A percentile compares a stretch with the other conserved stretches of the same genome.
Evolutionary conservation across 1,140 invertebrate species (phyloP).

Genomic region (Leptoteleia sp.): DNA sequence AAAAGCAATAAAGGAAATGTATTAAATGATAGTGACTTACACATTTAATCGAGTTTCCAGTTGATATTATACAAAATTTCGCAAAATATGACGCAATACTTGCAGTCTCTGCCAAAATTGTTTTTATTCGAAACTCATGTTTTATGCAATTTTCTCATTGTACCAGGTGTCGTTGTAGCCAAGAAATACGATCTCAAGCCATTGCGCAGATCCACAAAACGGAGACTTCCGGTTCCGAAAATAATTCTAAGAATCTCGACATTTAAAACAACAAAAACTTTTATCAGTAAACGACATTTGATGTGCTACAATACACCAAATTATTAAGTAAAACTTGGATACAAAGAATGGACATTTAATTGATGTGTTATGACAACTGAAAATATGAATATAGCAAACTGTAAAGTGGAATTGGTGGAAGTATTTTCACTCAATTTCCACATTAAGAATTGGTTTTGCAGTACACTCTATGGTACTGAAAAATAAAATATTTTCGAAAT

Average conservation of each 20-base stretch:
- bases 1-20: no score
- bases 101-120: constrained; percentile 63
- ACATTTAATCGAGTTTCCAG: constrained; percentile 30
- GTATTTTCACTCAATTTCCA: no score
- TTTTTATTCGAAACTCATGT: constrained; percentile 56
- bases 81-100: constrained; percentile 63
- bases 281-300: constrained; percentile 21
- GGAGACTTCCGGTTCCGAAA: constrained; percentile 58
- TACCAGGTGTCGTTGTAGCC: constrained; percentile 52
- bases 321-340: no score
- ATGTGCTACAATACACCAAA: no score
- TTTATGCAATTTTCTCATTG: constrained; percentile 73
- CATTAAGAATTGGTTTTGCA: no score
- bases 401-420: no score
- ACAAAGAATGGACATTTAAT: no score
- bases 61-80: constrained; percentile 44
- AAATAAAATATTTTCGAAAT: no score
- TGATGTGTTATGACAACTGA: no score
- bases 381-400: no score
- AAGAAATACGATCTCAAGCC: constrained; percentile 39
- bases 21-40: not conserved
- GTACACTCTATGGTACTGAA: no score
- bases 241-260: constrained; percentile 54
- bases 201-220: constrained; percentile 39
- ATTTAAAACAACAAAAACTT: constrained; percentile 17